Conservation (phyloP, 2,888 invertebrate species). For the Dynastes tityus region DNA sequence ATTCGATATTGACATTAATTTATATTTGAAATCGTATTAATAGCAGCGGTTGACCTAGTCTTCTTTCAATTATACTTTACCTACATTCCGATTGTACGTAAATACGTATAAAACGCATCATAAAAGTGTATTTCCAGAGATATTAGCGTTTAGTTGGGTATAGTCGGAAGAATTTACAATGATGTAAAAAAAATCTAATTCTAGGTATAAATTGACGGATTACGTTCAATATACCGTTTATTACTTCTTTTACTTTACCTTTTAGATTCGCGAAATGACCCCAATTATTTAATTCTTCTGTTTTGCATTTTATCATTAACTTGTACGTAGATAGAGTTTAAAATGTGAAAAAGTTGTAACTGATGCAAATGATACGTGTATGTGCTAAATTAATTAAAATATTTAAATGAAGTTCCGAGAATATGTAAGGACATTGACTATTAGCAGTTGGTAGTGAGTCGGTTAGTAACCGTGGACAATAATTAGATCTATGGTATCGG, state of each 20-base stretch:
- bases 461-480: too few species aligned
- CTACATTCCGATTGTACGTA: constrained; percentile 20
- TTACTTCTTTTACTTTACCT: neutral
- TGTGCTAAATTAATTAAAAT: too few species aligned
- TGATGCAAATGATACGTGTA: too few species aligned
- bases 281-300: neutral
- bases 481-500: too few species aligned
- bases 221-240: constrained; percentile 3
- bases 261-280: neutral
- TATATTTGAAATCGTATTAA: constrained; percentile 21
- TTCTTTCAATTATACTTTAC: constrained; percentile 9
- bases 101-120: constrained; percentile 11
- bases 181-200: neutral
- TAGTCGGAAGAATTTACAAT: constrained; percentile 1
- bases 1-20: constrained; percentile 18
- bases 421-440: too few species aligned
- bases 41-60: constrained; percentile 11
- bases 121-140: constrained; percentile 7
- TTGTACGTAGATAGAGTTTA: too few species aligned
- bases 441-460: too few species aligned
- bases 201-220: neutral
- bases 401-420: too few species aligned
- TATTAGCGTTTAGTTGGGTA: constrained; percentile 10
- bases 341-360: too few species aligned
- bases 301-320: neutral